These are phyloP conservation scores for Rhegmatorhina hoffmannsi DNA, from an alignment of 2,113 vertebrate genomes.

Conservation along the genomic window DNA sequence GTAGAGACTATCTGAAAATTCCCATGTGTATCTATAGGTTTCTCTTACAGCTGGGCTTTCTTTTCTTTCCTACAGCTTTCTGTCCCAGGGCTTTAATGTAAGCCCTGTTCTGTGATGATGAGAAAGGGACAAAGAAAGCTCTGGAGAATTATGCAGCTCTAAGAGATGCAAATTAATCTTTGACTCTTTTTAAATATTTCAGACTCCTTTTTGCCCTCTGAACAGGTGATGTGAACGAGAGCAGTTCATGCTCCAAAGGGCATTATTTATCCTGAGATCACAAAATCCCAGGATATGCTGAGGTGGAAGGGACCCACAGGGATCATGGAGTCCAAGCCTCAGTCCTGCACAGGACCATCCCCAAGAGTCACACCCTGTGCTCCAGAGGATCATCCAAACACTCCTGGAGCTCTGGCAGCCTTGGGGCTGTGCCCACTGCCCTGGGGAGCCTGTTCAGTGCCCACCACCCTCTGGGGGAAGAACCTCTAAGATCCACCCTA, in stretches of 20 bases:
- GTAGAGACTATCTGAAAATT: neutral
- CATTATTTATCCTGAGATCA: neutral
- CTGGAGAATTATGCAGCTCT: neutral
- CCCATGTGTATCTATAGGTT: neutral
- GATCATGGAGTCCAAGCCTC: neutral
- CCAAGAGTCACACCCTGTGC: neutral
- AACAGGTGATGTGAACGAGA: neutral
- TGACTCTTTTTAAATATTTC: neutral
- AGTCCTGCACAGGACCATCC: neutral
- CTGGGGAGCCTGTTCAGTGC: neutral
- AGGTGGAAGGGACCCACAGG: neutral
- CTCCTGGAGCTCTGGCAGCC: neutral
- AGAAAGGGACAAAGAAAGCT: neutral
- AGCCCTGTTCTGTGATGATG: neutral
- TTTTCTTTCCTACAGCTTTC: neutral
- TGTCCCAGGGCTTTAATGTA: neutral
- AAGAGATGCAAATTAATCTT: neutral
- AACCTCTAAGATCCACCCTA: too few relatives aligned
- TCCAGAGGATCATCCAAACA: neutral
- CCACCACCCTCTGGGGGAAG: neutral
- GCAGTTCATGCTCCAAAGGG: neutral
- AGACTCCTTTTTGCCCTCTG: neutral
- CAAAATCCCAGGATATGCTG: neutral
- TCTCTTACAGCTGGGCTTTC: neutral
- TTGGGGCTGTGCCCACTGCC: neutral